phyloP scores from a whole-genome alignment of 2,113 vertebrate genomes.

The Solea solea region DNA sequence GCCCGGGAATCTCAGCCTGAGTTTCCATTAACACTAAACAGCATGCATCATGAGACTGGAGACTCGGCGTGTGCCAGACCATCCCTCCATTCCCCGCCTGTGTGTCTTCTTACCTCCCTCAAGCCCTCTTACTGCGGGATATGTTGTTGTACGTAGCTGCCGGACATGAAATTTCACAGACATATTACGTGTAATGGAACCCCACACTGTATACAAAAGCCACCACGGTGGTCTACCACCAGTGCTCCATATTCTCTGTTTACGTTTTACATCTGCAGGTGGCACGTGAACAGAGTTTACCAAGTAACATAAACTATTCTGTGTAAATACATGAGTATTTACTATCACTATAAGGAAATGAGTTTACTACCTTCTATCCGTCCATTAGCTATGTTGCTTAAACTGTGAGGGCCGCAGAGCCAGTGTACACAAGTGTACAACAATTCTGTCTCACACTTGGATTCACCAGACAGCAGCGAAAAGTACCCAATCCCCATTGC shows the following conservation, averaged over 20 bases:
- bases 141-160: conserved; percentile 34
- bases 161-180: conserved; percentile 30
- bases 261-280: conserved; percentile 19
- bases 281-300: conserved; percentile 8
- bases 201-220: conserved; percentile 20
- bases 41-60: conserved; percentile 9
- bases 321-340: too few relatives aligned
- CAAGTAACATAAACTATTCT: too few relatives aligned
- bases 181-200: conserved; percentile 28
- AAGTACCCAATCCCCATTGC: too few relatives aligned
- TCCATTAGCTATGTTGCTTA: too few relatives aligned
- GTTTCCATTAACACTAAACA: conserved; percentile 10
- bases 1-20: background rate
- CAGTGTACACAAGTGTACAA: too few relatives aligned
- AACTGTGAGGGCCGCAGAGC: too few relatives aligned
- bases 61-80: conserved; percentile 1
- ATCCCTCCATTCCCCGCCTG: conserved; percentile 21
- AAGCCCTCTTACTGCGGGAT: background rate
- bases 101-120: background rate
- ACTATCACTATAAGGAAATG: background rate
- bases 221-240: conserved; percentile 29
- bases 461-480: too few relatives aligned
- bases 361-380: too few relatives aligned
- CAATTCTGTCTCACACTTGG: too few relatives aligned
- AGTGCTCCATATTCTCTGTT: conserved; percentile 19